Percentiles rank a stretch among this genome's conserved stretches.
phyloP scores from a whole-genome alignment of 2,113 vertebrate genomes.

The Lanius ludovicianus region DNA sequence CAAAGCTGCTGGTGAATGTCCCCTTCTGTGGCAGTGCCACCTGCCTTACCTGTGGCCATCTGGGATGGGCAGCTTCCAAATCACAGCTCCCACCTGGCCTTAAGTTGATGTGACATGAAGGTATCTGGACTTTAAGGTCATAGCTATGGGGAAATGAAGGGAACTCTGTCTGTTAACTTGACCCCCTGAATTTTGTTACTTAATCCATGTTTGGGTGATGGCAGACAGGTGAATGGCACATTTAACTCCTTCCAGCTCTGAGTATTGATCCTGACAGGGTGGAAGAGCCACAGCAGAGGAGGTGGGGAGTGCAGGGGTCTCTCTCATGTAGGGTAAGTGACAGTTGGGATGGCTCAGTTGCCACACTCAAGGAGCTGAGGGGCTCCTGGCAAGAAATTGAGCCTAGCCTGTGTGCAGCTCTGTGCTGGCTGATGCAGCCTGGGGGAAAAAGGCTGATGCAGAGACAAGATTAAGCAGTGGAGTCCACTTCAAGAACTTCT shows the following conservation, averaged over 20 bases:
- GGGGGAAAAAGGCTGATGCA: neutral
- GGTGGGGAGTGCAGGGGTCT: neutral
- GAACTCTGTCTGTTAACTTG: neutral
- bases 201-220: neutral
- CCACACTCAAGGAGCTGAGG: neutral
- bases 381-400: neutral
- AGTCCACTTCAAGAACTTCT: neutral
- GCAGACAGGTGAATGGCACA: neutral
- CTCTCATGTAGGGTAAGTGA: fast-evolving
- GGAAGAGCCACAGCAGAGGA: neutral
- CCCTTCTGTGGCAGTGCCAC: neutral
- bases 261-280: neutral
- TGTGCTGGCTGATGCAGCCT: neutral
- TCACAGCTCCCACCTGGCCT: neutral
- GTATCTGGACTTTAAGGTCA: neutral
- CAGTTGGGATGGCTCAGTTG: neutral
- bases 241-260: neutral
- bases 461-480: neutral
- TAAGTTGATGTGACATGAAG: neutral
- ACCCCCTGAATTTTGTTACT: neutral
- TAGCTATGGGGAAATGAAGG: neutral
- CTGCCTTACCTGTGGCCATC: neutral
- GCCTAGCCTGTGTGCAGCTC: neutral
- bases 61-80: neutral
- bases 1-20: neutral